Evolutionary conservation across 2,113 vertebrate species (phyloP), one percentile per base, ranked within the genome.

Genomic region (Regulus satrapa): DNA sequence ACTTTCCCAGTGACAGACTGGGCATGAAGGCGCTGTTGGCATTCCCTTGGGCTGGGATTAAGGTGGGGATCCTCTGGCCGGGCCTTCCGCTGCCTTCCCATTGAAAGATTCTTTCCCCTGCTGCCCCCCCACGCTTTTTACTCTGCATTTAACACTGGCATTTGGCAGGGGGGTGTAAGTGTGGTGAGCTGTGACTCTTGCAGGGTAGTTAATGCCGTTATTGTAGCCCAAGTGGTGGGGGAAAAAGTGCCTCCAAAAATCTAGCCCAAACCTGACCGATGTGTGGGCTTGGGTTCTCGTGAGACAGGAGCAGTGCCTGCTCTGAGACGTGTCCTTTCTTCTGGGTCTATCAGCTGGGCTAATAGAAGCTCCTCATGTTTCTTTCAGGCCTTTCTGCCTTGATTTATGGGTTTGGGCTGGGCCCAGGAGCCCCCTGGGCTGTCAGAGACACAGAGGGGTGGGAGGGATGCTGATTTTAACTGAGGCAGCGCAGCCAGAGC

Each of bases 291-390:
- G 79, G 67, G 34, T 34, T 67, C 69, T 59, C 0, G 0, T 32
- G 85, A 85, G 78, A 49, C 12, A 32, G 5, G 61, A 81, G 29
- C 56, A 66, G 52, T 0, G 0, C 58, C 75, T 61, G 51, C 78
- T 72, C 69, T 9, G 43, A 41, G 91, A 45, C 0, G 0, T 34
- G 43, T 90, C 79, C 91, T 90, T 93, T 56, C 72, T 80, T 78
- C 82, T 67, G 48, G 76, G 80, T 84, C 54, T 43, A 25, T 88
- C 91, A 88, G 40, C 52, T 40, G 67, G 34, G 56, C 56, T 82
- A 78, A 94, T 88, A 79, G 85, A 89, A 79, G 66, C 85, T 93
- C 48, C 56, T 91, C 12, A 8, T 78, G 69, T 51, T 94, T 88
- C 67, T 75, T 92, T 8, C 67, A 85, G 75, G 41, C 38, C 61